phyloP scores from a whole-genome alignment of 2,797 vertebrate genomes.

The Stomatorhinus walkeri region DNA sequence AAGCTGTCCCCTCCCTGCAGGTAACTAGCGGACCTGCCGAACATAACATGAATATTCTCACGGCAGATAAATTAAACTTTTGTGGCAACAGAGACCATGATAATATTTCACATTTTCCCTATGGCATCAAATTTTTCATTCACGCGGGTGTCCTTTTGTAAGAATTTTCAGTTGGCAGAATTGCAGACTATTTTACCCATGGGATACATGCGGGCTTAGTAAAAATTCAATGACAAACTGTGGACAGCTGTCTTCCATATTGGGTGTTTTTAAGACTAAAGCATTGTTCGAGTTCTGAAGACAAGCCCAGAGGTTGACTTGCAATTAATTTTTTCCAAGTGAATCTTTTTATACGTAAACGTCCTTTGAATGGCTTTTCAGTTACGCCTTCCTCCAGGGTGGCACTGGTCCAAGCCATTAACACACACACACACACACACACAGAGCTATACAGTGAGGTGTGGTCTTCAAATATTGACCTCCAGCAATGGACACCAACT shows the following conservation, averaged over 20 bases:
- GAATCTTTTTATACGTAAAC: conserved; percentile 16
- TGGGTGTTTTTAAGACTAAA: not conserved
- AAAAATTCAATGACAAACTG: not conserved
- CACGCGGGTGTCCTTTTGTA: not conserved
- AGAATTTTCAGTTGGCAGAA: not conserved
- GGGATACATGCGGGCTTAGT: not conserved
- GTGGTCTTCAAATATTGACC: not conserved
- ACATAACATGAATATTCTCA: conserved; percentile 16
- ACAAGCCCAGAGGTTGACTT: conserved; percentile 25
- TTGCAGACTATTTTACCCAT: not conserved
- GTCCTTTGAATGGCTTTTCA: not conserved
- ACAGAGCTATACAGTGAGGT: not conserved
- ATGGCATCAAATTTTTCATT: not conserved
- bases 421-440: not conserved
- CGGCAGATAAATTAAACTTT: conserved; percentile 33
- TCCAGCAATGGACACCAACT: not conserved
- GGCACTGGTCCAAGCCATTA: conserved; percentile 44
- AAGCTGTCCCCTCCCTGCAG: not conserved
- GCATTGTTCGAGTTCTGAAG: conserved; percentile 21
- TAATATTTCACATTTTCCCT: conserved; percentile 16
- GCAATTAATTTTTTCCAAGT: not conserved
- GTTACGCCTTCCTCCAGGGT: conserved; percentile 37
- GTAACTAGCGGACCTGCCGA: not conserved
- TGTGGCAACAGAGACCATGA: not conserved
- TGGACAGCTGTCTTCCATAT: not conserved